Conservation (phyloP, 2,888 invertebrate species). For the Heliconius sara region DNA sequence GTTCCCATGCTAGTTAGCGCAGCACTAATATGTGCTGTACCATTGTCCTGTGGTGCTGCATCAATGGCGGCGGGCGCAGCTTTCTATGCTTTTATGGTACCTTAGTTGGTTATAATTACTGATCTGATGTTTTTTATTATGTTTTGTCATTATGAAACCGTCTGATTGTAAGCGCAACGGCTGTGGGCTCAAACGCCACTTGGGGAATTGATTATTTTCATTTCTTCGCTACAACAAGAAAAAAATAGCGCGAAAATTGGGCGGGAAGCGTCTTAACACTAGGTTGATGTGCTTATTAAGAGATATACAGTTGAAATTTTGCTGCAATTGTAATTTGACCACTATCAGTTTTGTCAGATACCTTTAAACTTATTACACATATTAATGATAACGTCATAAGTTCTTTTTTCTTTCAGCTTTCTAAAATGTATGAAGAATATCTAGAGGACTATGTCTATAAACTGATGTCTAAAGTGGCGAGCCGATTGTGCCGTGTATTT, state of each 20-base stretch:
- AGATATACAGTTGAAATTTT: too few relatives aligned
- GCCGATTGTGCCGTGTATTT: conserved; percentile 63
- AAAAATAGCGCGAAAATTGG: not conserved
- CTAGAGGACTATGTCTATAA: conserved; percentile 86
- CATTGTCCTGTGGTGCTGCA: conserved; percentile 89
- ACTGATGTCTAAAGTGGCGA: conserved; percentile 72
- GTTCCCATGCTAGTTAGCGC: conserved; percentile 88
- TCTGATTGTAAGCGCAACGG: not conserved
- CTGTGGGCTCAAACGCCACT: not conserved
- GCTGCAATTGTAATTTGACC: too few relatives aligned
- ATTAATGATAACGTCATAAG: not conserved
- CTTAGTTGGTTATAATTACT: too few relatives aligned
- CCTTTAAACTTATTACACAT: not conserved
- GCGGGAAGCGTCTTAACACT: not conserved
- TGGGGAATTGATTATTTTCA: not conserved
- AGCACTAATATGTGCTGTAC: conserved; percentile 85
- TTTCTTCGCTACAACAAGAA: not conserved
- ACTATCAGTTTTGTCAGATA: not conserved
- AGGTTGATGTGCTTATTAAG: too few relatives aligned
- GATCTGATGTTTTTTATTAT: too few relatives aligned
- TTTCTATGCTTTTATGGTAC: conserved; percentile 88
- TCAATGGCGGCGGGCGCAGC: conserved; percentile 86
- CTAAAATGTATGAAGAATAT: conserved; percentile 90
- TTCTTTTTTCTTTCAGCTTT: conserved; percentile 80
- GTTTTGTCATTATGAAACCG: not conserved